Base-by-base conservation (phyloP, 2,113 vertebrate genomes). In the Podocnemis expansa region DNA sequence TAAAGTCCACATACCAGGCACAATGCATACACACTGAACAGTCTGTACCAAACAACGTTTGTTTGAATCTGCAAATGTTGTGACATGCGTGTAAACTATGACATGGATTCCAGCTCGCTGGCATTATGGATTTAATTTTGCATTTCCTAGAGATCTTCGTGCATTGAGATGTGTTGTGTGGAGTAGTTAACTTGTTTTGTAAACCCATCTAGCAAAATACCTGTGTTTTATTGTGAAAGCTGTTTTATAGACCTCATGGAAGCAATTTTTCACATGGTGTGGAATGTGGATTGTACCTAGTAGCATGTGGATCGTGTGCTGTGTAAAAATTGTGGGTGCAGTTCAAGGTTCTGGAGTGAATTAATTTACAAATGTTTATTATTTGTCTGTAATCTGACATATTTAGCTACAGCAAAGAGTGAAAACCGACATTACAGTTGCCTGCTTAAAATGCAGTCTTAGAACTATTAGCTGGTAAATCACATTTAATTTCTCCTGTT, bases 271-370 rank as follows among this genome's bases (percentile, higher is more conserved):
- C 8, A 1, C 4, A 6, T 19, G 58, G 73, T 41, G 75, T 2
- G 2, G 11, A 2, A 41, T 10, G 78, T 1, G 12, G 12, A 0
- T 5, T 24, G 11, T 2, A 1, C 1, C 1, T 27, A 3, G 43
- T 6, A 5, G 13, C 1, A 10, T 38, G 5, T 5, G 51, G 8
- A 29, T 5, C 4, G 14, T 21, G 83, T 45, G n/a, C 54, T 38
- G 16, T 6, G 38, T 84, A 60, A 24, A 78, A 16, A 17, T 2
- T n/a, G n/a, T n/a, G 78, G 0, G 52, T 29, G 60, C 51, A 22
- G 45, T 4, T 2, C 10, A n/a, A 45, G 1, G 3, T 45, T 22
- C 24, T n/a, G 0, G 52, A 17, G 47, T 21, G 43, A 76, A 25
- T 76, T 12, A 76, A 76, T 45, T 14, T 76, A 76, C 38, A 45